phyloP scores from a whole-genome alignment of 2,888 invertebrate species.

The Anthrax anthrax region DNA sequence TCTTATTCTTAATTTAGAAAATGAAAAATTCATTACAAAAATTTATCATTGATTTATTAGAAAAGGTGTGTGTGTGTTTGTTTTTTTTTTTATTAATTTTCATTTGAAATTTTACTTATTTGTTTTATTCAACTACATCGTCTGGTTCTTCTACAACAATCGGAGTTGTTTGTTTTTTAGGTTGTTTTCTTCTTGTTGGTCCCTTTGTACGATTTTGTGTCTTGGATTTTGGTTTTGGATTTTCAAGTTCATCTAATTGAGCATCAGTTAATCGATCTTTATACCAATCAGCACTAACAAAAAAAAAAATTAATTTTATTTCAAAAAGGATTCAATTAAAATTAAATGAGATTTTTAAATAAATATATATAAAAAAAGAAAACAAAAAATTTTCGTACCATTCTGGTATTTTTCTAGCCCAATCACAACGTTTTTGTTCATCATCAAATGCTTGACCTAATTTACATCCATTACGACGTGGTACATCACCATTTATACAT shows the following conservation, averaged over 20 bases:
- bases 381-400: conserved; percentile 43
- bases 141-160: conserved; percentile 19
- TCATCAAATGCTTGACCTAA: conserved; percentile 83
- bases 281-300: conserved; percentile 73
- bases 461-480: conserved; percentile 75
- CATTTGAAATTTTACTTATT: too few species aligned
- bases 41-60: too few species aligned
- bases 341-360: too few species aligned
- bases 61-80: too few species aligned
- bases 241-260: conserved; percentile 62
- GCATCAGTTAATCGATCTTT: conserved; percentile 69
- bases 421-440: conserved; percentile 60
- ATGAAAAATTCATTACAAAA: too few species aligned
- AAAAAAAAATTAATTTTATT: too few species aligned
- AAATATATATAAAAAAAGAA: conserved; percentile 6
- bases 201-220: conserved; percentile 38
- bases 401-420: conserved; percentile 77
- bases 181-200: conserved; percentile 24
- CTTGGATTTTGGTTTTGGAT: conserved; percentile 52
- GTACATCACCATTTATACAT: conserved; percentile 75
- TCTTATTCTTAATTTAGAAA: too few species aligned
- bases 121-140: background rate
- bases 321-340: background rate
- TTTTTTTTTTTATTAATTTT: too few species aligned
- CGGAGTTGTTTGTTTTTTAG: conserved; percentile 16